Evolutionary conservation across 2,797 vertebrate genomes (phyloP), one percentile per base, ranked within the genome.

Genomic region (Lagorchestes hirsutus): DNA sequence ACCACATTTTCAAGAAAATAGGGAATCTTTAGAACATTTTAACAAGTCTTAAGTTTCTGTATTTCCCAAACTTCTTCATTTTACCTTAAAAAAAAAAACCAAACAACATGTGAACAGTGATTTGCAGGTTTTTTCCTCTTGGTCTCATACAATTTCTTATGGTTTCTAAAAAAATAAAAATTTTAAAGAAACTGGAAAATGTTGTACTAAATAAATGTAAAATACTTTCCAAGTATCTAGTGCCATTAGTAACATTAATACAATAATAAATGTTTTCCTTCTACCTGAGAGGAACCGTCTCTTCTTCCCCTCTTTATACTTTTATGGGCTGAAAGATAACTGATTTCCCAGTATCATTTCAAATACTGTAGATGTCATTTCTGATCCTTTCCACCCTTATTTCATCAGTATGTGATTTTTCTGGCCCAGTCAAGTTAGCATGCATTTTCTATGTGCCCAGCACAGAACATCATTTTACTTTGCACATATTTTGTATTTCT

Each of bases 1-100:
- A 95, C 40, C 95, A 87, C 96, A 94, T 95, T 98, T 98, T 97
- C 94, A 98, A 98, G 97, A 97, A 98, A 98, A 95, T 54, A 0
- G 91, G 93, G 50, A 91, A 91, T 54, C 28, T 91, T 55, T 56
- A 94, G 67, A 97, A 55, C 14, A n/a, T 91, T 52, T 55, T 34
- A 54, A 54, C 10, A 27, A 91, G 90, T 54, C 28, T 18, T 91
- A 29, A 87, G 40, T 87, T 91, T 54, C 90, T 4, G 18, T 87
- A 34, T 55, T 55, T 34, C 90, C 22, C 90, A 54, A 4, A 12
- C 11, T 54, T 90, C 54, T 54, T 93, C 29, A 96, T 97, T n/a
- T 54, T 40, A 74, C 22, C 34, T 74, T 22, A 40, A 74, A 74
- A 40, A 40, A 40, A 18, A 52, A 52, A 52, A 3, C 3, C 50